These are phyloP conservation scores for Gastrophryne carolinensis DNA, from an alignment of 2,797 vertebrate genomes.

Conservation along the genomic window DNA sequence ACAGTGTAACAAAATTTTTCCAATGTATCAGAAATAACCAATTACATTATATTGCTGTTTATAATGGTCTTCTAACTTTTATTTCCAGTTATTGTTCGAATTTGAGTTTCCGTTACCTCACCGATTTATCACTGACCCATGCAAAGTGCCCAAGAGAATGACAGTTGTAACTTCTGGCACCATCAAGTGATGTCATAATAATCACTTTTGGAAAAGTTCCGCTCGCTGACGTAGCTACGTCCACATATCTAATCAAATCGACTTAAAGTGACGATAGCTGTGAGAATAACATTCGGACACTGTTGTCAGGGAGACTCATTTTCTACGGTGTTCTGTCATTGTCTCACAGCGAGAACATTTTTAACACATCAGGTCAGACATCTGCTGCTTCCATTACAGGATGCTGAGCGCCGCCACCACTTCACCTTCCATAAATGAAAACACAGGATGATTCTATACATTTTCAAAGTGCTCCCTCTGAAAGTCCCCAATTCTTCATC, in stretches of 20 bases:
- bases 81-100: too few species aligned
- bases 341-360: constrained; percentile 5
- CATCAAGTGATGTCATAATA: constrained; percentile 21
- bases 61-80: too few species aligned
- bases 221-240: neutral
- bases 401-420: neutral
- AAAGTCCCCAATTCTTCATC: neutral
- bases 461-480: neutral
- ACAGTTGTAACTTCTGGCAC: constrained; percentile 7
- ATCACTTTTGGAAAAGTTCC: neutral
- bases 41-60: too few species aligned
- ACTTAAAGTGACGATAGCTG: constrained; percentile 12
- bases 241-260: constrained; percentile 12
- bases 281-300: constrained; percentile 2
- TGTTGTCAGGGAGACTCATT: neutral
- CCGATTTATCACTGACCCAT: too few species aligned
- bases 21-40: too few species aligned
- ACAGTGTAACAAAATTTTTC: too few species aligned
- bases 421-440: constrained; percentile 19
- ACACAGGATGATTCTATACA: neutral
- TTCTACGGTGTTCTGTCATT: constrained; percentile 4
- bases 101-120: too few species aligned
- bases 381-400: constrained; percentile 36
- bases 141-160: constrained; percentile 1
- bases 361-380: constrained; percentile 23